Evolutionary conservation across 2,113 vertebrate genomes (phyloP).

Genomic region (Falcunculus frontatus): DNA sequence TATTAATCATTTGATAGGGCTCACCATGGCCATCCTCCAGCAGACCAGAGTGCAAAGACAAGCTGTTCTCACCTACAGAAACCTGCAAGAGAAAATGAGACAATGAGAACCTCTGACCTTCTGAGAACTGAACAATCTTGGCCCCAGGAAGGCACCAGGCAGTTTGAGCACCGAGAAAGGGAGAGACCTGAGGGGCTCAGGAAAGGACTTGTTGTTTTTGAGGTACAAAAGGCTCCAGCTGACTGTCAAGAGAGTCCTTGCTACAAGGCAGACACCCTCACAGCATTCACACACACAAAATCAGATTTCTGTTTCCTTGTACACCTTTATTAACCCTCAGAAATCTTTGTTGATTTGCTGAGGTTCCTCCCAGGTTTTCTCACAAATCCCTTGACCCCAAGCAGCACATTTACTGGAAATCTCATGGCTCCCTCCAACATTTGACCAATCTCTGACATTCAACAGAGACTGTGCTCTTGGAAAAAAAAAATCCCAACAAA

Average conservation of each 20-base stretch:
- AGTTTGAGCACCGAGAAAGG: neutral
- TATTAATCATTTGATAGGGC: neutral
- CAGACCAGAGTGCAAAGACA: neutral
- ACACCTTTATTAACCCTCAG: neutral
- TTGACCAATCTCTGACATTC: neutral
- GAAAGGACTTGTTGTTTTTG: neutral
- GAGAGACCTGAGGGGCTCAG: neutral
- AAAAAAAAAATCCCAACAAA: accelerated
- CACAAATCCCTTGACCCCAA: neutral
- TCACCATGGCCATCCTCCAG: conserved; percentile 66
- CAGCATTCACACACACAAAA: neutral
- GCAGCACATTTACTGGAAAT: neutral
- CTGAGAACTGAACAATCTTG: neutral
- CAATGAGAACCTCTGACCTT: neutral
- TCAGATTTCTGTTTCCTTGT: neutral
- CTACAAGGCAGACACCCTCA: neutral
- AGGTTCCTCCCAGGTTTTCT: neutral
- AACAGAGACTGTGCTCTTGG: neutral
- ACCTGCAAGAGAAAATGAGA: conserved; percentile 41
- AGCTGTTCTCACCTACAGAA: conserved; percentile 58
- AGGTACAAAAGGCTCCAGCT: neutral
- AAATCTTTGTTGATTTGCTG: neutral
- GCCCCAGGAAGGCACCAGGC: neutral
- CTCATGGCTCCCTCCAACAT: neutral
- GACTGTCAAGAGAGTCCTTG: neutral